These are phyloP conservation scores for Liasis olivaceus DNA, from an alignment of 2,797 vertebrate species.

Conservation along the genomic window DNA sequence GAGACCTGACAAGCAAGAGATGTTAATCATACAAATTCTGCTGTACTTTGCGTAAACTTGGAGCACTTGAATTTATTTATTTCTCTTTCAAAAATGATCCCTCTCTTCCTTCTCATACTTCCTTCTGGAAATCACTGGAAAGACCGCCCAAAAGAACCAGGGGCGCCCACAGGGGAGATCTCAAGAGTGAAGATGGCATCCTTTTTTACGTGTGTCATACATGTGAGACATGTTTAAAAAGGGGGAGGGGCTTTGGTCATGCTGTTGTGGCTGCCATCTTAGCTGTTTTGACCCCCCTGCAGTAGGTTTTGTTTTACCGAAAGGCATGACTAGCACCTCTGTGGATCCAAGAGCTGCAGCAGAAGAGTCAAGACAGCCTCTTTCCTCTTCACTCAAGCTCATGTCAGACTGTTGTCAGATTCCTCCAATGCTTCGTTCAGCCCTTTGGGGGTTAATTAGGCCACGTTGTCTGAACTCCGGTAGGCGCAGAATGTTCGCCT, in stretches of 20 bases:
- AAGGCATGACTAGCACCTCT: neutral
- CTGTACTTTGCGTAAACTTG: neutral
- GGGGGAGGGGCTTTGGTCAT: neutral
- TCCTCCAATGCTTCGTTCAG: conserved; percentile 5
- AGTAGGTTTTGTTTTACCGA: neutral
- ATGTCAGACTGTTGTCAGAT: neutral
- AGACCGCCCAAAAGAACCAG: neutral
- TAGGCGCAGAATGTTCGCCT: conserved; percentile 16
- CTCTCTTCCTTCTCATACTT: too few relatives aligned
- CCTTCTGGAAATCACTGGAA: neutral
- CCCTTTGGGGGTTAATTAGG: conserved; percentile 14
- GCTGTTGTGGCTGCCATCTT: neutral
- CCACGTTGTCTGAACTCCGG: conserved; percentile 6
- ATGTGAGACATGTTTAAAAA: neutral
- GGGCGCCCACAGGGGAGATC: neutral
- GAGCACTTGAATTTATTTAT: neutral
- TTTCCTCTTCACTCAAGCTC: neutral
- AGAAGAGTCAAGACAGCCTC: neutral
- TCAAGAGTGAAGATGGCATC: neutral
- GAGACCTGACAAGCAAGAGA: neutral
- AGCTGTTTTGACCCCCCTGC: neutral
- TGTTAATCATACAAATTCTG: neutral
- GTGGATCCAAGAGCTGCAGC: neutral
- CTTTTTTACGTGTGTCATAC: neutral
- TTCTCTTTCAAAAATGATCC: neutral